Conservation (phyloP, 1,140 invertebrate species). For the Cataglyphis hispanica region DNA sequence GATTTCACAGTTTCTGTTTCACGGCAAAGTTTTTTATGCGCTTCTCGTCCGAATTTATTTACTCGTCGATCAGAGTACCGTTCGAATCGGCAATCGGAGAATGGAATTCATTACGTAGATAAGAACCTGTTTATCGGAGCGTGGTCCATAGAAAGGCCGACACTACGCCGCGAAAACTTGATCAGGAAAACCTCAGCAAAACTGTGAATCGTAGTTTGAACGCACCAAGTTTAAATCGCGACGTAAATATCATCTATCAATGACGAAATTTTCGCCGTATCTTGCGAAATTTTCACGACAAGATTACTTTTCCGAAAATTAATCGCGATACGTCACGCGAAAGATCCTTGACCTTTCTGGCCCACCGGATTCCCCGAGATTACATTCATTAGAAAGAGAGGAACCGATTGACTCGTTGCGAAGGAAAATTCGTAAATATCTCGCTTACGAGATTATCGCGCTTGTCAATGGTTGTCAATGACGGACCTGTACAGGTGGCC, state of each 20-base stretch:
- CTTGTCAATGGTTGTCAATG: slow-evolving; percentile 56
- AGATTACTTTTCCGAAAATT: neutral
- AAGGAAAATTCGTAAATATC: neutral
- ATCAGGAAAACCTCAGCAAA: neutral
- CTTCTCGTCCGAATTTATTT: slow-evolving; percentile 21
- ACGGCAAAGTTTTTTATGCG: neutral
- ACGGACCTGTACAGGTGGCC: slow-evolving; percentile 83
- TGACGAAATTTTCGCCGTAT: neutral
- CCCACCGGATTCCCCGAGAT: too few relatives aligned
- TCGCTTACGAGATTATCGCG: neutral
- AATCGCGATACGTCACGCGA: too few relatives aligned
- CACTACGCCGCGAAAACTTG: neutral
- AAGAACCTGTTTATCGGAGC: slow-evolving; percentile 67
- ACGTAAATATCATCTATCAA: neutral
- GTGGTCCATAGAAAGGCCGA: slow-evolving; percentile 24
- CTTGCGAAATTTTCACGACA: neutral
- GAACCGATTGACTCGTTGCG: too few relatives aligned
- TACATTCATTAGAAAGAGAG: too few relatives aligned
- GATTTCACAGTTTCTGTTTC: neutral
- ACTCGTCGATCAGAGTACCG: neutral
- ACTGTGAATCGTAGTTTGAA: neutral
- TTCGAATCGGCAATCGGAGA: slow-evolving; percentile 31
- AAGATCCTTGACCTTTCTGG: too few relatives aligned
- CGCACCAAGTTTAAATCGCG: neutral
- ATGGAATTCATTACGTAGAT: slow-evolving; percentile 41